Base-by-base conservation (phyloP, 2,113 vertebrate genomes). In the Cichladusa arquata region DNA sequence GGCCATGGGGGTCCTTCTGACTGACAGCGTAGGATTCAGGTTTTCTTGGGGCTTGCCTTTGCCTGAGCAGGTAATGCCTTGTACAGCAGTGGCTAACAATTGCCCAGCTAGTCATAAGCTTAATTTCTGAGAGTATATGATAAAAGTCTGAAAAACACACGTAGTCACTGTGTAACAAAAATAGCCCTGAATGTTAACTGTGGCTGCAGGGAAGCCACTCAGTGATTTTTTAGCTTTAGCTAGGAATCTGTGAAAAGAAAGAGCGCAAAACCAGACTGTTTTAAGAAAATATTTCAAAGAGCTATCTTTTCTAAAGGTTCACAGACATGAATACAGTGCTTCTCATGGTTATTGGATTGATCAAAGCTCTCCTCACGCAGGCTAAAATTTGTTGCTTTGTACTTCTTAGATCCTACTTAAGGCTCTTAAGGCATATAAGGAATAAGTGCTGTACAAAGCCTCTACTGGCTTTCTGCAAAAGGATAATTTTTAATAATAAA, bases 1-100 rank as follows among this genome's bases (percentile, higher is more conserved):
- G n/a, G 3, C 18, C 0, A 0, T 65, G 50, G 14, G 3, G 0
- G 42, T 88, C 60, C 34, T 70, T 13, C 33, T 70, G 31, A 14
- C 17, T 70, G 33, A 23, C 19, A 48, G 22, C 3, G 2, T 19
- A 53, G 12, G 8, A 4, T 29, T 77, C n/a, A 62, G 42, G 25
- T 62, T 58, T 89, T 65, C n/a, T 65, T 24, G 14, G 50, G 24
- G 3, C 6, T 84, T 89, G 45, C 18, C 54, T 84, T 66, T 81
- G 28, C 14, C 29, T 45, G 10, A 85, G 23, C 1, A 0, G 26
- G 4, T 36, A 81, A 42, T 36, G 33, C 7, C n/a, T 48, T 57
- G 24, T 60, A 42, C 15, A 78, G 17, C 19, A n/a, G 11, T 79
- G 34, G 15, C 18, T 47, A 26, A 47, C 53, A 26, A 19, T 29